Evolutionary conservation across 2,113 vertebrate genomes (phyloP), one percentile per base, ranked within the genome.

Genomic region (Archilochus colubris): DNA sequence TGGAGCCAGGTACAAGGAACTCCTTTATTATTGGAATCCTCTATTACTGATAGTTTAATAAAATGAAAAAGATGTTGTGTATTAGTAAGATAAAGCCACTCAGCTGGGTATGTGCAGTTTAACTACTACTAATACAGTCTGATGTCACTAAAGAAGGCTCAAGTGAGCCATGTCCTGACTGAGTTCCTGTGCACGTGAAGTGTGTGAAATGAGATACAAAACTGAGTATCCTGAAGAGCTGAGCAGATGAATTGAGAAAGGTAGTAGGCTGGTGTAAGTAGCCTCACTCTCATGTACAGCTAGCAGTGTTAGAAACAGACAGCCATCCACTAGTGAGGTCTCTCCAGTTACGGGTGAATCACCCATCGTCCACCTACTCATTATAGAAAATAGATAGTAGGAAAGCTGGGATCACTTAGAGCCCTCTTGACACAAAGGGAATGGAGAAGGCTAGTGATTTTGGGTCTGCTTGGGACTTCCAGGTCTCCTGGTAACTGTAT

Each of bases 1-100:
- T 91, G 99, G 99, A 94, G 98, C 99, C 95, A 99, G 99, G 99
- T 99, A 97, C 88, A 68, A 68, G 30, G 59, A 69, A 33, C 7
- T 13, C 69, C 33, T 46, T 69, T 43, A 38, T 66, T 77, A 28
- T 55, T 40, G 9, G 46, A 48, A 21, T 48, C 18, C 19, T 78
- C 19, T 78, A 2, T 75, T 85, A 11, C 1, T 33, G 24, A 6
- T 83, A 14, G 17, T 76, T 57, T 33, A 54, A 77, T 70, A 55
- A 57, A 67, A 70, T 78, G 4, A 25, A 17, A 86, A 72, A 3
- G 11, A 6, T 72, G 25, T 44, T 91, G 48, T 1, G 0, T 46
- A 3, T 53, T 67, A 66, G n/a, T 86, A 75, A 86, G 58, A 48
- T 33, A 78, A 86, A 82, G 11, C 12, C 38, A 36, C 10, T 12